A percentile compares a stretch with the other conserved stretches of the same genome.
Evolutionary conservation across 1,140 invertebrate genomes (phyloP).

Genomic region (Drosophila watanabei): DNA sequence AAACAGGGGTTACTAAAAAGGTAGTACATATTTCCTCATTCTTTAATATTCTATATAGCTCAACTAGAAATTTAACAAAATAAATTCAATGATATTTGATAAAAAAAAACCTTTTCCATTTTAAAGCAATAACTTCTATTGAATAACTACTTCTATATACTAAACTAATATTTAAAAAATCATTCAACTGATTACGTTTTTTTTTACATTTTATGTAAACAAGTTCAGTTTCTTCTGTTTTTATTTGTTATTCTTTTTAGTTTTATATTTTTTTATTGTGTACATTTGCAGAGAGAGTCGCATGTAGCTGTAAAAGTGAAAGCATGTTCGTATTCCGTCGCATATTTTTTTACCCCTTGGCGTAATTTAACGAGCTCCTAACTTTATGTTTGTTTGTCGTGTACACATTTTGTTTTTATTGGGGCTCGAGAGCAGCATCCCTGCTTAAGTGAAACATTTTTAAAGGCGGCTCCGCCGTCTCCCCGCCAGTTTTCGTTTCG

Average conservation of each 20-base stretch:
- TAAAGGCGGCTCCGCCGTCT: conserved; percentile 45
- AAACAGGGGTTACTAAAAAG: background rate
- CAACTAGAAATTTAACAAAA: background rate
- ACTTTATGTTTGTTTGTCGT: conserved; percentile 84
- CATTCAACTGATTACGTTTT: background rate
- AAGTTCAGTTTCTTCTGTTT: too few species aligned
- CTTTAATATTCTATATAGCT: background rate
- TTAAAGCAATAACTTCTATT: too few species aligned
- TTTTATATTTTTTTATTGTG: conserved; percentile 3
- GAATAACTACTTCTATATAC: too few species aligned
- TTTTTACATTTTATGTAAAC: too few species aligned
- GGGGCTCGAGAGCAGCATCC: conserved; percentile 45
- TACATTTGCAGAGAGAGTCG: conserved; percentile 5
- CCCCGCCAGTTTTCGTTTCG: conserved; percentile 64
- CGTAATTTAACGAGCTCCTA: conserved; percentile 80
- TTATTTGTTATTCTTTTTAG: too few species aligned
- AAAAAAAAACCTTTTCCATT: too few species aligned
- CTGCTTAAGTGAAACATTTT: conserved; percentile 81
- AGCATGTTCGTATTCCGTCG: conserved; percentile 57
- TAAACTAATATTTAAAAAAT: too few species aligned
- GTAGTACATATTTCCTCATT: background rate
- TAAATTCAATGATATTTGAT: background rate
- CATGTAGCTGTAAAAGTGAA: conserved; percentile 57
- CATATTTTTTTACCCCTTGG: conserved; percentile 75
- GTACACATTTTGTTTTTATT: conserved; percentile 83